phyloP scores from a whole-genome alignment of 2,797 vertebrate species.

The Diglossa cyanea region DNA sequence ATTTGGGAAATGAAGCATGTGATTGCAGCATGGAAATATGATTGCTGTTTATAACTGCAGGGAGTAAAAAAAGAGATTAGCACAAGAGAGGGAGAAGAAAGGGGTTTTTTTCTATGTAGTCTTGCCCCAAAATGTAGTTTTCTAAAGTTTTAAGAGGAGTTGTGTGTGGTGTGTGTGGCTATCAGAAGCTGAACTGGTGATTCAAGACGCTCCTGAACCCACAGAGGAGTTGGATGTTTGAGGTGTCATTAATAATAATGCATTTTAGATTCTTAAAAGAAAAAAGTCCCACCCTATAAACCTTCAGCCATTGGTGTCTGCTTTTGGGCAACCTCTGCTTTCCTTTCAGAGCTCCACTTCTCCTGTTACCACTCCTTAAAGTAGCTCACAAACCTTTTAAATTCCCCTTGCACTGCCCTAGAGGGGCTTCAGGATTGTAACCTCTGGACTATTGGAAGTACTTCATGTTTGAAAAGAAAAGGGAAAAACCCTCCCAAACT shows the following conservation, averaged over 20 bases:
- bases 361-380: not conserved
- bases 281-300: not conserved
- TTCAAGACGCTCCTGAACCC: not conserved
- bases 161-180: not conserved
- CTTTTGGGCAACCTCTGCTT: not conserved
- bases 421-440: not conserved
- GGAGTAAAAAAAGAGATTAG: slow-evolving; percentile 9
- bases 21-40: slow-evolving; percentile 50
- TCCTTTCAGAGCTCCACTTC: not conserved
- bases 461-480: not conserved
- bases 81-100: not conserved
- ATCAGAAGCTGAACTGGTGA: not conserved
- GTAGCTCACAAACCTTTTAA: not conserved
- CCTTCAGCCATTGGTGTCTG: not conserved
- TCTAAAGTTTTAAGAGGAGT: not conserved
- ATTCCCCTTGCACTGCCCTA: not conserved
- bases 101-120: not conserved
- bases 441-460: not conserved
- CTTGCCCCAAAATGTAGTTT: not conserved
- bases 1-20: slow-evolving; percentile 49
- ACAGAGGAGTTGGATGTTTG: not conserved
- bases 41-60: slow-evolving; percentile 41
- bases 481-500: not conserved
- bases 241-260: not conserved
- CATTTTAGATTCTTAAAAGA: not conserved